Evolutionary conservation across 2,888 invertebrate genomes (phyloP).

Genomic region (Harpagoxenus sublaevis): DNA sequence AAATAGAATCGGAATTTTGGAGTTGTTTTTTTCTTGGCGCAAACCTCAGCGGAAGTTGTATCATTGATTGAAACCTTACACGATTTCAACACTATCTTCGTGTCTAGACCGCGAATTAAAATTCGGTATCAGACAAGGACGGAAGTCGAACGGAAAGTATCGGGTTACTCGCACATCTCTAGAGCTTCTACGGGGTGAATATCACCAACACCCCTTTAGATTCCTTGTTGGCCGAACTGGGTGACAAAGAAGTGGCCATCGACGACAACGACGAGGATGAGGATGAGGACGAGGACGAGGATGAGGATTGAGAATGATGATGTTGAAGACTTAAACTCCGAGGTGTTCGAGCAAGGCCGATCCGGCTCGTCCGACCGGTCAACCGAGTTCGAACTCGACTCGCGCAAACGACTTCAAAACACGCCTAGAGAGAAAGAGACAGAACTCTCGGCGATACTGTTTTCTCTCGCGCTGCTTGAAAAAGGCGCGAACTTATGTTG

Average conservation of each 20-base stretch:
- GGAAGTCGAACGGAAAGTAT: not conserved
- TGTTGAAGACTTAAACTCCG: conserved; percentile 71
- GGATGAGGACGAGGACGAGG: conserved; percentile 33
- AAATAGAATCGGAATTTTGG: not conserved
- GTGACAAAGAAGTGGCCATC: conserved; percentile 44
- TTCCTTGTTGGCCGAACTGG: not conserved
- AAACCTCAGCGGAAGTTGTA: not conserved
- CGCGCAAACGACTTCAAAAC: conserved; percentile 65
- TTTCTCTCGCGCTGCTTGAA: conserved; percentile 30
- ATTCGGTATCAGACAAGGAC: not conserved
- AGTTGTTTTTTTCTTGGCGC: not conserved
- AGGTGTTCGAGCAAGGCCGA: conserved; percentile 78
- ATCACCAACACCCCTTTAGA: not conserved
- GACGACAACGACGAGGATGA: not conserved
- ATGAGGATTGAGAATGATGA: conserved; percentile 65
- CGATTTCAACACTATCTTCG: not conserved
- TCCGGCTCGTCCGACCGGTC: conserved; percentile 79
- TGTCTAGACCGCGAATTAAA: not conserved
- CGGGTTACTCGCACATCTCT: not conserved
- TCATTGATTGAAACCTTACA: not conserved
- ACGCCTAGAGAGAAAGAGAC: conserved; percentile 36
- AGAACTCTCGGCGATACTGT: conserved; percentile 29
- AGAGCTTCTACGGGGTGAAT: not conserved
- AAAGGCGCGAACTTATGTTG: conserved; percentile 20
- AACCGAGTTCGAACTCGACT: conserved; percentile 75